These are phyloP conservation scores for Barbus barbus DNA, from an alignment of 2,113 vertebrate species.

Conservation along the genomic window DNA sequence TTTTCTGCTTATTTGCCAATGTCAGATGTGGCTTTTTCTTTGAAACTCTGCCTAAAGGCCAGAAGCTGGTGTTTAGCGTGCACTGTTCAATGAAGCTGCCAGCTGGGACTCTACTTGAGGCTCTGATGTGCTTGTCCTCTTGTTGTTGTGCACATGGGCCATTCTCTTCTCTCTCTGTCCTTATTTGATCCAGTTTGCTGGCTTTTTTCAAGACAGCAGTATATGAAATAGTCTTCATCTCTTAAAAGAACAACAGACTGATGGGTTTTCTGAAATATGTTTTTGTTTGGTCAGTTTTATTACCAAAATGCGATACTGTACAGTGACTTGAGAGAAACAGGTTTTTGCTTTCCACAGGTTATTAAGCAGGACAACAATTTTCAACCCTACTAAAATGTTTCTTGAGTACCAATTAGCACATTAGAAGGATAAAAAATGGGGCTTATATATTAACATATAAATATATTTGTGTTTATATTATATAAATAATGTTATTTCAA, in stretches of 20 bases:
- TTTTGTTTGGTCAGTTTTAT: not conserved
- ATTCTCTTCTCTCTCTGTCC: not conserved
- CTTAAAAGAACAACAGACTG: not conserved
- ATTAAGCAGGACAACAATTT: not conserved
- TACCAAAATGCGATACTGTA: not conserved
- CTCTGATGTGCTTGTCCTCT: slow-evolving; percentile 9
- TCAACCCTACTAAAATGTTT: not conserved
- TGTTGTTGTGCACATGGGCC: not conserved
- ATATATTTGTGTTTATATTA: not conserved
- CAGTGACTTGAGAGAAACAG: not conserved
- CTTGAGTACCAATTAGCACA: not conserved
- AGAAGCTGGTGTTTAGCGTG: not conserved
- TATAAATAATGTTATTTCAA: not conserved
- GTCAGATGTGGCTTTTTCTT: not conserved
- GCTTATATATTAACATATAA: not conserved
- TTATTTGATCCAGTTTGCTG: not conserved
- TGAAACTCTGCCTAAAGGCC: slow-evolving; percentile 7
- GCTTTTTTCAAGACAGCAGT: not conserved
- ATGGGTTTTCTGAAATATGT: not conserved
- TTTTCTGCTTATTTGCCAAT: slow-evolving; percentile 1
- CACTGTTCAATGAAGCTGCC: not conserved
- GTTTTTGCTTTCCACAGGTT: not conserved
- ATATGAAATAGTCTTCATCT: slow-evolving; percentile 1
- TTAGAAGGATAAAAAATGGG: not conserved
- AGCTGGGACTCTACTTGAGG: not conserved